Percentiles rank a stretch among this genome's conserved stretches.
Conservation (phyloP, 2,797 vertebrate species). For the Gymnodraco acuticeps region DNA sequence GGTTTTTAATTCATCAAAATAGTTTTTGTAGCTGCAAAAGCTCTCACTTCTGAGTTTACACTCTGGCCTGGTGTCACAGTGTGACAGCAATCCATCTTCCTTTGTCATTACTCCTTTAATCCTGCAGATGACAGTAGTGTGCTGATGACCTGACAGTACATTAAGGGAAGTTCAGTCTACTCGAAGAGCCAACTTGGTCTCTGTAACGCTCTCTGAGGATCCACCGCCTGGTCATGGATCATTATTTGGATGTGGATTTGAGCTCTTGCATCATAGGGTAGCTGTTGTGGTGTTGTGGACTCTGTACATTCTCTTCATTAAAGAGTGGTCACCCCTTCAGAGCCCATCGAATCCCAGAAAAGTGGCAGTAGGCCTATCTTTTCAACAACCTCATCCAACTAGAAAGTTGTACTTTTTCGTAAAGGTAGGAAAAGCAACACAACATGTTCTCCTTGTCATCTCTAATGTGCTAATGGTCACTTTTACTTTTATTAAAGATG, state of each 20-base stretch:
- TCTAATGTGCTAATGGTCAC: background rate
- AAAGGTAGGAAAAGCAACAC: constrained; percentile 6
- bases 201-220: background rate
- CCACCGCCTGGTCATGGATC: background rate
- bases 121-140: constrained; percentile 72
- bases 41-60: background rate
- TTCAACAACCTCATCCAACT: constrained; percentile 3
- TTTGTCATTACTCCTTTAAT: constrained; percentile 46
- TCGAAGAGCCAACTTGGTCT: background rate
- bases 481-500: constrained; percentile 14
- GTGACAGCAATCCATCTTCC: background rate
- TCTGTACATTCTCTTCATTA: constrained; percentile 44
- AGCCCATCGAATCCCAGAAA: constrained; percentile 12
- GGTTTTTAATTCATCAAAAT: background rate
- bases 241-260: constrained; percentile 5
- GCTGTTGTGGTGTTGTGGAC: constrained; percentile 31
- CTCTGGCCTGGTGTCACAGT: background rate
- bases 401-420: constrained; percentile 14
- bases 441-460: background rate
- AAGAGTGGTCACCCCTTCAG: constrained; percentile 16
- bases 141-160: constrained; percentile 46
- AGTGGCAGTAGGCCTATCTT: constrained; percentile 26
- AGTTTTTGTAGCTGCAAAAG: background rate
- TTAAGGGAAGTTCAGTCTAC: background rate
- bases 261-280: constrained; percentile 10